These are phyloP conservation scores for Bombus sibiricus DNA, from an alignment of 1,140 invertebrate genomes.

Conservation along the genomic window DNA sequence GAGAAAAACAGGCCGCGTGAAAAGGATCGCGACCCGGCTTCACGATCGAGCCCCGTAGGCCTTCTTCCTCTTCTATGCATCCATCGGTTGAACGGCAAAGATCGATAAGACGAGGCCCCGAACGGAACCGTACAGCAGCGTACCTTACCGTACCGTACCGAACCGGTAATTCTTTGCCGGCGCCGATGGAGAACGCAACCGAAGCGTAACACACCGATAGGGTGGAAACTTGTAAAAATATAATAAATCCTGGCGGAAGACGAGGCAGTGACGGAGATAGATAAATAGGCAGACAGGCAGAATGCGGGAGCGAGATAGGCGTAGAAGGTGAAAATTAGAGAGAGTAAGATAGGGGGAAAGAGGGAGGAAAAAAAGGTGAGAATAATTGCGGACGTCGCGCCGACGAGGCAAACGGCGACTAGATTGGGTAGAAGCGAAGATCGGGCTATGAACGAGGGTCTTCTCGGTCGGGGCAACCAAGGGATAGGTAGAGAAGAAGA, in stretches of 20 bases:
- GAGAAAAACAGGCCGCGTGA: constrained; percentile 39
- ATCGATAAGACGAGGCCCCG: constrained; percentile 40
- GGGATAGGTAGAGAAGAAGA: neutral
- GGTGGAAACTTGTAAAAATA: constrained; percentile 42
- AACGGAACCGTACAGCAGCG: neutral
- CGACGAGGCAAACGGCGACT: neutral
- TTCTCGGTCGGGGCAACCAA: no score
- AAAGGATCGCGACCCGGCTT: constrained; percentile 39
- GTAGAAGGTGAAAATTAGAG: neutral
- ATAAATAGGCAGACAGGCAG: neutral
- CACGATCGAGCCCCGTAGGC: constrained; percentile 18
- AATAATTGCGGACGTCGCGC: constrained; percentile 8
- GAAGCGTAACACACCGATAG: constrained; percentile 31
- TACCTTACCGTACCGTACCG: neutral
- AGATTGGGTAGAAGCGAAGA: neutral
- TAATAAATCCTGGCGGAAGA: constrained; percentile 20
- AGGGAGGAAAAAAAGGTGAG: neutral
- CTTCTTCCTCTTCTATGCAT: neutral
- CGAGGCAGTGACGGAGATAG: neutral
- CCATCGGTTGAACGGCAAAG: constrained; percentile 29
- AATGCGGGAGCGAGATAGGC: neutral
- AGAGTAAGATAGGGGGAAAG: neutral
- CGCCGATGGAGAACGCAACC: constrained; percentile 20
- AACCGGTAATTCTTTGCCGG: constrained; percentile 39
- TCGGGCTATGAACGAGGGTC: neutral